Evolutionary conservation across 2,797 vertebrate genomes (phyloP).

Genomic region (Tenualosa thibaudeaui): DNA sequence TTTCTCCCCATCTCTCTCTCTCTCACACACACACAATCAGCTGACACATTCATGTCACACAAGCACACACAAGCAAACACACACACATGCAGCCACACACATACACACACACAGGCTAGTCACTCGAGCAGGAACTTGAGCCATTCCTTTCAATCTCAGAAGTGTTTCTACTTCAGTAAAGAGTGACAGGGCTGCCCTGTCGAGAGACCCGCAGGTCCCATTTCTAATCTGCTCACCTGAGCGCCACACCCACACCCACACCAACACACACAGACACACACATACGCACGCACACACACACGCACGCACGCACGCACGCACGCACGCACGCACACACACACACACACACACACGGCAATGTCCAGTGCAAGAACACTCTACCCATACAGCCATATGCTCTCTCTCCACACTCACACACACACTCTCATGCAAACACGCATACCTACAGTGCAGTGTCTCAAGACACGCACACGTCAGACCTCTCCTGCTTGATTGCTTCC

Average conservation of each 20-base stretch:
- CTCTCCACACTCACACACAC: background rate
- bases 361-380: background rate
- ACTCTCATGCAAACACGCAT: slow-evolving; percentile 11
- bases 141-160: slow-evolving; percentile 64
- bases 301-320: too few relatives aligned
- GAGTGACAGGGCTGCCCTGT: slow-evolving; percentile 67
- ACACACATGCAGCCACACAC: background rate
- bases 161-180: slow-evolving; percentile 70
- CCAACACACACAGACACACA: slow-evolving; percentile 6
- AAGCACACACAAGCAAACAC: background rate
- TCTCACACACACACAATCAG: slow-evolving; percentile 46
- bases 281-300: background rate
- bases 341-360: background rate
- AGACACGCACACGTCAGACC: background rate
- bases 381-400: slow-evolving; percentile 16
- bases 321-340: slow-evolving; percentile 24
- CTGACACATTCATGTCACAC: slow-evolving; percentile 1
- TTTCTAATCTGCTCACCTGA: slow-evolving; percentile 55
- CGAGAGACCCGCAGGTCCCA: slow-evolving; percentile 41
- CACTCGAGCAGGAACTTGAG: slow-evolving; percentile 58
- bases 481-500: background rate
- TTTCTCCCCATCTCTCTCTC: slow-evolving; percentile 45
- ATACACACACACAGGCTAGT: slow-evolving; percentile 30
- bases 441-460: slow-evolving; percentile 3
- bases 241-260: slow-evolving; percentile 9